Base-by-base conservation (phyloP, 64 coral and sea anemone species). In the Porites australiensis region DNA sequence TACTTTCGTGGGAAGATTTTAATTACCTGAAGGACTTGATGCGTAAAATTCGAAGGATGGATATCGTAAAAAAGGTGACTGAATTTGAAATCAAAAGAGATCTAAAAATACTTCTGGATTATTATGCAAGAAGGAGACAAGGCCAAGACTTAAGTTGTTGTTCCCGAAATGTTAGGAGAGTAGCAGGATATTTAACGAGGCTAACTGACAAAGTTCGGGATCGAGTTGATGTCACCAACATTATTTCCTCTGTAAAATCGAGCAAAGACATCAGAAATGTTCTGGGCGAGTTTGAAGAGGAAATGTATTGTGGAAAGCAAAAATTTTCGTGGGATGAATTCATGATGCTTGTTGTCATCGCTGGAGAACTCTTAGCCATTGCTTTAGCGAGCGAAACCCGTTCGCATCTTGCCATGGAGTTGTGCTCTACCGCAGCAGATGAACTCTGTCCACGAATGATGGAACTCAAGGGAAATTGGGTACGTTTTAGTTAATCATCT, bases 321-420 rank as follows among this genome's bases (percentile, higher is more conserved):
- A n/a, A 11, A 46, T 82, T 64, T 82, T 82, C 79, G 2, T 82
- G 79, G 79, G 64, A 64, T 58, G 79, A 82, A 82, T 82, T 82
- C n/a, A 82, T 2, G 9, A 63, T 82, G 27, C 79, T 82, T 45
- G 57, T 82, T 44, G 4, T 82, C 16, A 63, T 62, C 8, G 79
- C 79, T 2, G 79, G 79, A 45, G 79, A 82, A 64, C 13, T 82
- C 20, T 61, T 58, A 61, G 58, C 79, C 12, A 19, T 46, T 3
- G 79, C 58, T 16, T 63, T 13, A 22, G 12, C 16, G 6, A 54
- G 47, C 21, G 58, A 63, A 61, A 22, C 37, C 27, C 22, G 4
- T 10, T 59, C 22, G 20, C 57, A 64, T 23, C 6, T 58, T 11
- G 11, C 46, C 19, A 43, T 45, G 27, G 79, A 82, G 13, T 63